These are phyloP conservation scores for Syngnathoides biaculeatus DNA, from an alignment of 2,113 vertebrate species.

Conservation along the genomic window DNA sequence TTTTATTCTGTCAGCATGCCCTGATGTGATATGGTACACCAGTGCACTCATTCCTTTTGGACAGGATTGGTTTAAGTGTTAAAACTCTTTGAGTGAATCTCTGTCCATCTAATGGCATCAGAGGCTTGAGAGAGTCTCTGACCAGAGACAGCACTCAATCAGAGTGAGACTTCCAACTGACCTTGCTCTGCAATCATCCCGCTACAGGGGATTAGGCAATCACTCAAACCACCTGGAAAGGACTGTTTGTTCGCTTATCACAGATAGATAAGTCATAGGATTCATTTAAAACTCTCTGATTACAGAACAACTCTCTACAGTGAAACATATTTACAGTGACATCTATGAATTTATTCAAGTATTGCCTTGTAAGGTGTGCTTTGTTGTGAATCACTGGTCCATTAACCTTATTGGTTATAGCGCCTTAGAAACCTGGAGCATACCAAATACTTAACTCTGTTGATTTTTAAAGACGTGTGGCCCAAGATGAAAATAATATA, in stretches of 20 bases:
- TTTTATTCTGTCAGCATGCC: conserved; percentile 11
- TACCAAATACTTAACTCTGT: too few species aligned
- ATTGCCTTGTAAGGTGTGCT: not conserved
- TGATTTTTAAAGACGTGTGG: too few species aligned
- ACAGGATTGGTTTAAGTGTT: conserved; percentile 52
- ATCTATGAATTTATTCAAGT: conserved; percentile 29
- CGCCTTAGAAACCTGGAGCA: too few species aligned
- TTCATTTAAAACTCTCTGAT: conserved; percentile 54
- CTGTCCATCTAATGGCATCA: conserved; percentile 69
- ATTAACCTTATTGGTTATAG: too few species aligned
- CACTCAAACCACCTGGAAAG: conserved; percentile 73
- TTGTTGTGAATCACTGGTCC: too few species aligned
- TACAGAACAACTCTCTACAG: conserved; percentile 23
- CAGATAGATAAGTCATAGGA: conserved; percentile 47
- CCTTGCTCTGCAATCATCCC: conserved; percentile 71
- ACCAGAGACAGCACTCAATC: conserved; percentile 73
- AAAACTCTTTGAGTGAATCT: conserved; percentile 51
- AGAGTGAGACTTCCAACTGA: conserved; percentile 68
- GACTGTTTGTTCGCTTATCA: conserved; percentile 65
- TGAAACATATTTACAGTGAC: conserved; percentile 35
- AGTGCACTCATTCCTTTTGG: conserved; percentile 35
- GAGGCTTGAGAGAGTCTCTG: conserved; percentile 47
- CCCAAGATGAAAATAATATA: too few species aligned
- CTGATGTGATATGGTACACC: conserved; percentile 20
- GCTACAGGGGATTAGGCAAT: conserved; percentile 73